Percentiles rank a stretch among this genome's conserved stretches.
Evolutionary conservation across 2,888 invertebrate genomes (phyloP).

Genomic region (Pteria penguin): DNA sequence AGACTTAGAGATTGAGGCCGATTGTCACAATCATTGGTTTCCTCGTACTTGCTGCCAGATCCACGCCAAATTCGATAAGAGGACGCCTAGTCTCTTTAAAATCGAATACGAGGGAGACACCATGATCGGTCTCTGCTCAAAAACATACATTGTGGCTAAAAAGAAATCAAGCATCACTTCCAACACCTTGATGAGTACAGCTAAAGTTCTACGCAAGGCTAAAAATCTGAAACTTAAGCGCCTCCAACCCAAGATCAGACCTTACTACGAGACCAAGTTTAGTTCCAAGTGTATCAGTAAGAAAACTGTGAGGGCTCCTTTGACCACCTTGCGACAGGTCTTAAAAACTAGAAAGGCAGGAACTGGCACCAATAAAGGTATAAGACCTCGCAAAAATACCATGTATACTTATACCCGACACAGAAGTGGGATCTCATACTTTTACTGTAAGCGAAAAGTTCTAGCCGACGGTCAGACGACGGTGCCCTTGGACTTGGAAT

Average conservation of each 20-base stretch:
- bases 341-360: background rate
- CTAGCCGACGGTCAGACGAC: too few species aligned
- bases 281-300: constrained; percentile 23
- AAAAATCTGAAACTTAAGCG: background rate
- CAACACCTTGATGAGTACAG: constrained; percentile 13
- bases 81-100: too few species aligned
- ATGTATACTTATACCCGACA: constrained; percentile 3
- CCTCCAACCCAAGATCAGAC: background rate
- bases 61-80: constrained; percentile 25
- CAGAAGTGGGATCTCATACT: constrained; percentile 15
- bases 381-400: background rate
- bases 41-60: constrained; percentile 18
- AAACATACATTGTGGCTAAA: constrained; percentile 22
- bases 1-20: constrained; percentile 26
- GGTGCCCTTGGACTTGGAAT: constrained; percentile 15
- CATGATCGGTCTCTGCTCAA: constrained; percentile 31
- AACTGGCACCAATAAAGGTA: constrained; percentile 4
- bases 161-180: background rate
- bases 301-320: constrained; percentile 19
- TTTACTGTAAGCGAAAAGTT: too few species aligned
- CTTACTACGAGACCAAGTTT: constrained; percentile 9
- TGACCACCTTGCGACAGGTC: background rate
- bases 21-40: constrained; percentile 44
- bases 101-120: too few species aligned
- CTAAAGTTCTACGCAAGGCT: background rate